Evolutionary conservation across 2,888 invertebrate species (phyloP).

Genomic region (Julus scanicus): DNA sequence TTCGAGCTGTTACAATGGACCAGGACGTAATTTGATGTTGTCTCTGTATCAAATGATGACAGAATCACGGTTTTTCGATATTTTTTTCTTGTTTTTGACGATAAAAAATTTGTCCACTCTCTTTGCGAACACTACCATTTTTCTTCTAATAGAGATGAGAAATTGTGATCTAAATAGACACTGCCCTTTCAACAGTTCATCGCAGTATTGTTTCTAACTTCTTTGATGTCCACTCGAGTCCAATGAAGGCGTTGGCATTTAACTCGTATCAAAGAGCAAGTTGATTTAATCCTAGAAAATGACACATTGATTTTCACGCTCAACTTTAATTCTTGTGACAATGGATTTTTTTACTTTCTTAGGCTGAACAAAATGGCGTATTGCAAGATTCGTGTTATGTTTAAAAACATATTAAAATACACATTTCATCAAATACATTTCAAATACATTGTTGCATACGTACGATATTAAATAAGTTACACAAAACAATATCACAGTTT

Average conservation of each 20-base stretch:
- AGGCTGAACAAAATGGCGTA: not conserved
- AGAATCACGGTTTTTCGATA: slow-evolving; percentile 6
- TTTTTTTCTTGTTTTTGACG: not conserved
- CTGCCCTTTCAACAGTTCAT: not conserved
- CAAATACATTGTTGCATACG: too few relatives aligned
- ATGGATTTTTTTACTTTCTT: not conserved
- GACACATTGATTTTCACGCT: not conserved
- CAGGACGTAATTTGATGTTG: slow-evolving; percentile 30
- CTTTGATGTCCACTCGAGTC: not conserved
- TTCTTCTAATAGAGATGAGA: slow-evolving; percentile 1
- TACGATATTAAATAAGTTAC: too few relatives aligned
- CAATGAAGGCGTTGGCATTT: not conserved
- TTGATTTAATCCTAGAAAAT: not conserved
- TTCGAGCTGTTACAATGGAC: not conserved
- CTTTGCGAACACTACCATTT: not conserved
- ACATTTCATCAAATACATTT: too few relatives aligned
- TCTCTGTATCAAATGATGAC: not conserved
- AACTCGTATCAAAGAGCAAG: not conserved
- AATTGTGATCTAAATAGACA: slow-evolving; percentile 23
- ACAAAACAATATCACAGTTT: too few relatives aligned
- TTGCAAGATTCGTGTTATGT: too few relatives aligned
- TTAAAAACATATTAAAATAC: too few relatives aligned
- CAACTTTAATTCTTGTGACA: not conserved
- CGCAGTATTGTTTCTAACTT: not conserved
- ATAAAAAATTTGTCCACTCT: not conserved